phyloP scores from a whole-genome alignment of 2,113 vertebrate genomes.

The Trachemys scripta region DNA sequence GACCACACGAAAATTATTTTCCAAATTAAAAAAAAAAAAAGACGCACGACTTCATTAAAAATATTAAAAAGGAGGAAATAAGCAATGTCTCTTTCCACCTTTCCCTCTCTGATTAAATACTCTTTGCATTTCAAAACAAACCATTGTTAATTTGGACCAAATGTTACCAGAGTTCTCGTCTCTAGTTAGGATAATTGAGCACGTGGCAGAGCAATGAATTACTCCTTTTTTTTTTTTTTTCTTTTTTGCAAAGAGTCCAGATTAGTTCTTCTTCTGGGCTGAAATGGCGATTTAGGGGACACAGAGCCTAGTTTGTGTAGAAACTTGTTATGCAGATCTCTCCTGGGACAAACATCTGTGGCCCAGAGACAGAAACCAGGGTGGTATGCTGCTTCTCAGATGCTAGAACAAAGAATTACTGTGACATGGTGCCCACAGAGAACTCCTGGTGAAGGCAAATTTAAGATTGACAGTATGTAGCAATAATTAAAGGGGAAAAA shows the following conservation, averaged over 20 bases:
- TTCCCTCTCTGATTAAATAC: slow-evolving; percentile 72
- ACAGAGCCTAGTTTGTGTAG: neutral
- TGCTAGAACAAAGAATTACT: rapidly evolving
- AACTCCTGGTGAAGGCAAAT: neutral
- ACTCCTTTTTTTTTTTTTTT: rapidly evolving
- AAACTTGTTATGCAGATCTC: neutral
- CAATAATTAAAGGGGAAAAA: neutral
- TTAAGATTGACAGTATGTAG: rapidly evolving
- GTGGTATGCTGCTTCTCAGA: neutral
- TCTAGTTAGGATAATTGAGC: neutral
- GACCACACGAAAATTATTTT: slow-evolving; percentile 66
- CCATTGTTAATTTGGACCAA: slow-evolving; percentile 70
- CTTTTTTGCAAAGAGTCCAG: neutral
- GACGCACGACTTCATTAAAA: slow-evolving; percentile 53
- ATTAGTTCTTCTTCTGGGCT: neutral
- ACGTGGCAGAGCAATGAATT: neutral
- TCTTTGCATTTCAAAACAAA: slow-evolving; percentile 79
- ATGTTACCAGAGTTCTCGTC: slow-evolving; percentile 42
- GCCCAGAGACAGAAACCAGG: rapidly evolving
- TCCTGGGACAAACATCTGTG: rapidly evolving
- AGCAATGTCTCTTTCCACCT: slow-evolving; percentile 67
- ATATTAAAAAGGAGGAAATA: slow-evolving; percentile 41
- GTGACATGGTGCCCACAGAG: too few species aligned
- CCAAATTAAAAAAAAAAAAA: slow-evolving; percentile 24
- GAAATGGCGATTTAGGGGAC: neutral